Base-by-base conservation (phyloP, 2,797 vertebrate genomes). In the Spea hammondii region DNA sequence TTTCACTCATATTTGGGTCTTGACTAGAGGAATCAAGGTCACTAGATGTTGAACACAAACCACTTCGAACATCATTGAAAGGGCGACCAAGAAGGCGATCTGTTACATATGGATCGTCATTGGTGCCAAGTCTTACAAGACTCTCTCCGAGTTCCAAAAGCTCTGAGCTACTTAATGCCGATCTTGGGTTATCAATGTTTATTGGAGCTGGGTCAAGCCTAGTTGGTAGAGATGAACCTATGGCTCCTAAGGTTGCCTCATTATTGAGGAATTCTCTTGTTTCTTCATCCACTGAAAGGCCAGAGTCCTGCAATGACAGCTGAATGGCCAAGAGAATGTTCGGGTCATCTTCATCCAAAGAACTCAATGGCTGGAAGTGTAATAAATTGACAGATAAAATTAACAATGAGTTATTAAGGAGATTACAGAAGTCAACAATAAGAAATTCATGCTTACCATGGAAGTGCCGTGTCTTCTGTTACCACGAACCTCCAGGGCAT, bases 281-380 rank as follows among this genome's bases (percentile, higher is more conserved):
- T 84, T 95, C 93, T 80, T 93, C 92, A 2, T 90, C 90, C 10
- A 91, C 86, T 10, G 89, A 86, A 85, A 98, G 91, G 50, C 94
- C 95, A 2, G 96, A 96, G 84, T 99, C 98, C 88, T 99, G 98
- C 83, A 99, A 91, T 32, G 98, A 99, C 76, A 99, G 91, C 89
- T 99, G 98, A 85, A 99, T 99, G 84, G 98, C 98, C 83, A 99
- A 89, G n/a, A 99, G 92, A 85, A 99, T 97, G 90, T 99, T 98
- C 50, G 97, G 96, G 85, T 99, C 98, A 14, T 99, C 98, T 76
- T 99, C 97, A 83, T 99, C 98, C 88, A 99, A 86, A 79, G 96
- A 99, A 85, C 95, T 95, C 70, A 95, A 91, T 87, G 94, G 95
- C 95, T 95, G 86, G 4, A 72, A 87, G 85, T 79, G 6, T 84